Evolutionary conservation across 1,140 invertebrate species (phyloP).

Genomic region (Tetraneura akinire): DNA sequence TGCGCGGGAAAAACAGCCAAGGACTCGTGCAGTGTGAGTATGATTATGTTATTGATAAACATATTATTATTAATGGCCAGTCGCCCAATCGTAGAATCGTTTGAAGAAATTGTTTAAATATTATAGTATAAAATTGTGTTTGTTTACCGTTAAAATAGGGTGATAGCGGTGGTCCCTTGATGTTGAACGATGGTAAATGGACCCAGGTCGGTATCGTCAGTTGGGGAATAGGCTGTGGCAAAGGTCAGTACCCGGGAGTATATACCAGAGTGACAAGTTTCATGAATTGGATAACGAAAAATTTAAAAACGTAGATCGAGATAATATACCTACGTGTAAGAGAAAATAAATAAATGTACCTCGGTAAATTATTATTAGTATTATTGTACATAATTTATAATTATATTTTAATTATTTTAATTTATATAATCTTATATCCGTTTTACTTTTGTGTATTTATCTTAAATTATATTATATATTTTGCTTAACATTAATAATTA

Average conservation of each 20-base stretch:
- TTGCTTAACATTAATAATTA: neutral
- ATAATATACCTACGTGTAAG: neutral
- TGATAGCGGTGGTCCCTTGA: slow-evolving; percentile 87
- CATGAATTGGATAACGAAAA: slow-evolving; percentile 77
- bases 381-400: slow-evolving; percentile 17
- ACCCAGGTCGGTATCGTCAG: slow-evolving; percentile 87
- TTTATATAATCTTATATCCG: slow-evolving; percentile 30
- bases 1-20: slow-evolving; percentile 79
- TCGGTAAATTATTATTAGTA: slow-evolving; percentile 31
- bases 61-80: too few species aligned
- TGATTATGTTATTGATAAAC: too few species aligned
- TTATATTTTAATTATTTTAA: slow-evolving; percentile 5
- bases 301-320: slow-evolving; percentile 61
- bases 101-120: too few species aligned
- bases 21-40: slow-evolving; percentile 86
- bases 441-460: slow-evolving; percentile 34
- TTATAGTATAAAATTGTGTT: too few species aligned
- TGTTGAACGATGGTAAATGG: slow-evolving; percentile 78
- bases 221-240: slow-evolving; percentile 91
- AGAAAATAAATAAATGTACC: neutral
- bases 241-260: slow-evolving; percentile 86
- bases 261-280: slow-evolving; percentile 78
- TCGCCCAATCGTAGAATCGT: too few species aligned
- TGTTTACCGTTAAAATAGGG: slow-evolving; percentile 64
- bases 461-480: slow-evolving; percentile 19